A percentile compares a stretch with the other conserved stretches of the same genome.
phyloP scores from a whole-genome alignment of 2,888 invertebrate genomes.

The Andrena marginata region DNA sequence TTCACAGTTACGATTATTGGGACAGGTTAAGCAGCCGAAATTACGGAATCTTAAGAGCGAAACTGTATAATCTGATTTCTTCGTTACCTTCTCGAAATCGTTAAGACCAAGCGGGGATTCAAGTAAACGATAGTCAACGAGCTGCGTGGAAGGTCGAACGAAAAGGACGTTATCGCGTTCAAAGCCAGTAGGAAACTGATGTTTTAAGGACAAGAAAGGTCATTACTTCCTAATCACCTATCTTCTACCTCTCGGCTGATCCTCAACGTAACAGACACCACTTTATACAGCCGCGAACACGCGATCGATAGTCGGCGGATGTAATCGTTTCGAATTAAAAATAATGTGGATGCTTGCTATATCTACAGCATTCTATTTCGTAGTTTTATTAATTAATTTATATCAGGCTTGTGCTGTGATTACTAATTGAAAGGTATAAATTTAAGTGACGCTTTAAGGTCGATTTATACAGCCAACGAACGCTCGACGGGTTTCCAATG shows the following conservation, averaged over 20 bases:
- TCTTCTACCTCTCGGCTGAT: conserved; percentile 27
- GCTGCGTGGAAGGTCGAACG: neutral
- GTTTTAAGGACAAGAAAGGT: conserved; percentile 78
- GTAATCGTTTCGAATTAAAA: neutral
- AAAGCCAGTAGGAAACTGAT: conserved; percentile 70
- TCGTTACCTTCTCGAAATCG: conserved; percentile 39
- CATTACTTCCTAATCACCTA: conserved; percentile 58
- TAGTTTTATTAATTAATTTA: too few species aligned
- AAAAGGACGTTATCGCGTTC: neutral
- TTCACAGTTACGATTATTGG: neutral
- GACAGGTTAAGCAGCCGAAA: neutral
- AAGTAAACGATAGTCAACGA: conserved; percentile 8
- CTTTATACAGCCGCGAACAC: neutral
- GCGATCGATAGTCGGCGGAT: neutral
- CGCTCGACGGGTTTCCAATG: too few species aligned
- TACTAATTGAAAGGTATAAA: too few species aligned
- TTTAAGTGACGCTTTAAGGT: too few species aligned
- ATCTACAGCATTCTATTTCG: neutral
- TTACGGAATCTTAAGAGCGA: neutral
- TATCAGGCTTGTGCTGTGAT: too few species aligned
- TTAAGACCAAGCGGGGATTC: conserved; percentile 23
- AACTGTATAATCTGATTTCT: conserved; percentile 1
- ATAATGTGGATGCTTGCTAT: neutral
- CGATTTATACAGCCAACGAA: too few species aligned
- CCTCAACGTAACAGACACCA: conserved; percentile 5